Percentiles rank a stretch among this genome's conserved stretches.
Evolutionary conservation across 2,888 invertebrate species (phyloP).

Genomic region (Chirona hameri): DNA sequence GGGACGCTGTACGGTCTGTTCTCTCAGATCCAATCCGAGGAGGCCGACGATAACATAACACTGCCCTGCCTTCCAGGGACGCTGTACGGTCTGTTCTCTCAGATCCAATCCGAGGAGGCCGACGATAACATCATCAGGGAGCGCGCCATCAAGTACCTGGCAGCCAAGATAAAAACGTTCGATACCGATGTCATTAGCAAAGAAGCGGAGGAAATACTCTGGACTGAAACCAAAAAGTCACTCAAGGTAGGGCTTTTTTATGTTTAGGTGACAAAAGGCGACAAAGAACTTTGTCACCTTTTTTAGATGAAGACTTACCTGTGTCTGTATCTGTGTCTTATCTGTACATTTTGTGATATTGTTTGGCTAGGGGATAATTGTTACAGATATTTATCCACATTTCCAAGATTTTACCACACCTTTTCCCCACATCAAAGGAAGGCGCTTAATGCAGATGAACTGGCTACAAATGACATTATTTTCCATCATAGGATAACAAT

Average conservation of each 20-base stretch:
- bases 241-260: constrained; percentile 59
- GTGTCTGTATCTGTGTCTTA: too few species aligned
- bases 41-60: constrained; percentile 64
- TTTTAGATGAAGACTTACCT: too few species aligned
- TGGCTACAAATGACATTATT: too few species aligned
- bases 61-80: constrained; percentile 52
- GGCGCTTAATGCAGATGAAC: too few species aligned
- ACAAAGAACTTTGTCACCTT: too few species aligned
- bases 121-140: constrained; percentile 71
- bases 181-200: constrained; percentile 73
- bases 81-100: constrained; percentile 64
- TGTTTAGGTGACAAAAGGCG: too few species aligned
- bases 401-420: too few species aligned
- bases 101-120: constrained; percentile 57
- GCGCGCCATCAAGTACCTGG: constrained; percentile 79
- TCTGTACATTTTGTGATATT: too few species aligned
- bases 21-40: constrained; percentile 57
- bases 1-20: constrained; percentile 65
- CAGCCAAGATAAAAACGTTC: constrained; percentile 74
- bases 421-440: too few species aligned
- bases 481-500: too few species aligned
- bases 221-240: constrained; percentile 80
- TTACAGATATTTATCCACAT: too few species aligned
- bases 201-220: constrained; percentile 79
- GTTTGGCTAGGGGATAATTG: too few species aligned